A percentile compares a stretch with the other conserved stretches of the same genome.
Evolutionary conservation across 1,140 invertebrate species (phyloP).

Genomic region (Cataglyphis hispanica): DNA sequence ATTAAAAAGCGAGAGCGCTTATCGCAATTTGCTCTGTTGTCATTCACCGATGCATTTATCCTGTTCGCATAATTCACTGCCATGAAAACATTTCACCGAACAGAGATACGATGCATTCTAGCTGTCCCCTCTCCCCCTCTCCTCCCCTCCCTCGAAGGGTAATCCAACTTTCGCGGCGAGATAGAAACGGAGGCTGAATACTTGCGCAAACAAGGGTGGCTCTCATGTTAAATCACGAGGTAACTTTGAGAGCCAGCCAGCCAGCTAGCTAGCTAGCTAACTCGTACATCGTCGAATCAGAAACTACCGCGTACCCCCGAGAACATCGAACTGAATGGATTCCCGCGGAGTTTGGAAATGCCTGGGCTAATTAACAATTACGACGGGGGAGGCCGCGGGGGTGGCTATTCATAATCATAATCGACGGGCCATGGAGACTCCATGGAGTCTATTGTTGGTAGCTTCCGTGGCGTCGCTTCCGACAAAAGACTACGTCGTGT

Average conservation of each 20-base stretch:
- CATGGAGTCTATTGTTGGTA: conserved; percentile 66
- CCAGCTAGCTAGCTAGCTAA: conserved; percentile 19
- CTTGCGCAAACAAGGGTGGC: conserved; percentile 66
- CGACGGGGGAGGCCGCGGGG: conserved; percentile 49
- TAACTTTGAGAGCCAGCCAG: conserved; percentile 73
- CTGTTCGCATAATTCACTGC: conserved; percentile 79
- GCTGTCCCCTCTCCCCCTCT: too few relatives aligned
- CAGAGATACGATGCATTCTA: conserved; percentile 61
- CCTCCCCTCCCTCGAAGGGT: conserved; percentile 29
- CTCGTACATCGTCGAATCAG: conserved; percentile 48
- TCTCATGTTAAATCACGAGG: conserved; percentile 81
- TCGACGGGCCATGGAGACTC: conserved; percentile 62
- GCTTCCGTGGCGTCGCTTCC: conserved; percentile 38
- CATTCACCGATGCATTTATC: neutral
- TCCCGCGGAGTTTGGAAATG: conserved; percentile 62
- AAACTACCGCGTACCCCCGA: conserved; percentile 47
- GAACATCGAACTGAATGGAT: conserved; percentile 39
- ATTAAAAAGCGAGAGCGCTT: neutral
- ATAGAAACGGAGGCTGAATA: conserved; percentile 62
- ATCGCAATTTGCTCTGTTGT: neutral
- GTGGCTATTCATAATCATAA: conserved; percentile 69
- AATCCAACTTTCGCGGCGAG: conserved; percentile 64
- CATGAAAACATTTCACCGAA: conserved; percentile 80
- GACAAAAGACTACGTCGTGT: conserved; percentile 42
- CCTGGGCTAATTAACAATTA: conserved; percentile 69